Evolutionary conservation across 2,888 invertebrate species (phyloP), one percentile per base, ranked within the genome.

Genomic region (Diarsia brunnea): DNA sequence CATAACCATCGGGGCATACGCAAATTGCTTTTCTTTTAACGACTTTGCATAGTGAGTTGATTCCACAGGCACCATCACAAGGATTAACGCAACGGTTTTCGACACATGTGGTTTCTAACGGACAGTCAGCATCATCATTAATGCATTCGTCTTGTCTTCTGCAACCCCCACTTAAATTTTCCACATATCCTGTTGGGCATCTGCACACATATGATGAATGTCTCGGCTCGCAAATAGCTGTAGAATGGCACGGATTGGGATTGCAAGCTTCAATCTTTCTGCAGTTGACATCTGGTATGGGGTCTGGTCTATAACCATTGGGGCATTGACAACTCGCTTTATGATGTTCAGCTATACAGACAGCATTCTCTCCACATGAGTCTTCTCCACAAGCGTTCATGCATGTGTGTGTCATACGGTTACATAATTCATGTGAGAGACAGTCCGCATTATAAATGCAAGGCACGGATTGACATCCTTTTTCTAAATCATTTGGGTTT

Each of bases 391-490:
- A 99, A 12, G 98, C 98, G 91, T 98, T 98, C 88, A 97, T 97
- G 89, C 99, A 99, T 38, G 98, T 98, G 91, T 98, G 98, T 1
- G 98, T 98, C 91, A 98, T 95, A 71, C 99, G 97, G 91, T 99
- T 98, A 92, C 99, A 99, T 72, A 98, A 95, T 92, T 99, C 98
- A 75, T 97, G 97, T 0, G 97, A 95, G 51, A 98, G 98, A 90
- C 99, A 99, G 90, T 98, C 98, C 67, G 97, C 97, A 90, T 98
- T 98, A 91, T 98, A 98, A 55, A 98, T 98, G 91, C 98, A 99
- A 7, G 98, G 98, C 11, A 98, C 98, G 74, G 97, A 97, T 94
- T 97, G 97, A 90, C 98, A 98, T 71, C 98, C 98, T 77, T 97
- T 97, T 77, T 97, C 96, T 2, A 97, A 94, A 91, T 98, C 98